These are phyloP conservation scores for Apodemus agrarius DNA, from an alignment of 2,797 vertebrate species.

Conservation along the genomic window DNA sequence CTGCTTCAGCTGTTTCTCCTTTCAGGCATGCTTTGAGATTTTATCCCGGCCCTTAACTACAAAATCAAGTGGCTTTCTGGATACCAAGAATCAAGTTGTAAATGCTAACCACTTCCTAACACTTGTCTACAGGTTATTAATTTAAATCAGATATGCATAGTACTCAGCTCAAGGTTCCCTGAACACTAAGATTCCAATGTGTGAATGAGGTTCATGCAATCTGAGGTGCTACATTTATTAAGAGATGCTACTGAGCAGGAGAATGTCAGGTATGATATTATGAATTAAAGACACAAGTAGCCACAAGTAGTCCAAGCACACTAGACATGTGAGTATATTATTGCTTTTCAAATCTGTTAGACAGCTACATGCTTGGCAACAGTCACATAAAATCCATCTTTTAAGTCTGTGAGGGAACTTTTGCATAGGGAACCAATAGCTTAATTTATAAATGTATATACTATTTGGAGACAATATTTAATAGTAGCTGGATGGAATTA, in stretches of 20 bases:
- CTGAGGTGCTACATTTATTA: not conserved
- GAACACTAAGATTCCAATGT: not conserved
- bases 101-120: conserved; percentile 10
- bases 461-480: conserved; percentile 36
- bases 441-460: conserved; percentile 30
- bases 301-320: conserved; percentile 6
- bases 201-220: not conserved
- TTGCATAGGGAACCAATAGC: not conserved
- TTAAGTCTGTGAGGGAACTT: not conserved
- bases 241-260: not conserved
- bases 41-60: not conserved
- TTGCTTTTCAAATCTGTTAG: conserved; percentile 24
- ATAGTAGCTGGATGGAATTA: not conserved
- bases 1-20: not conserved
- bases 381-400: conserved; percentile 1
- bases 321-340: not conserved
- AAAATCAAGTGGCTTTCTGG: conserved; percentile 26
- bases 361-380: not conserved
- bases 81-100: not conserved
- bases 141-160: not conserved
- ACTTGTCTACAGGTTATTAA: not conserved
- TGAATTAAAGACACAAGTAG: conserved; percentile 28
- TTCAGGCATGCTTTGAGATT: conserved; percentile 33
- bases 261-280: not conserved
- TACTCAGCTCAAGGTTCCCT: not conserved